Evolutionary conservation across 2,113 vertebrate species (phyloP), one percentile per base, ranked within the genome.

Genomic region (Argyrosomus japonicus): DNA sequence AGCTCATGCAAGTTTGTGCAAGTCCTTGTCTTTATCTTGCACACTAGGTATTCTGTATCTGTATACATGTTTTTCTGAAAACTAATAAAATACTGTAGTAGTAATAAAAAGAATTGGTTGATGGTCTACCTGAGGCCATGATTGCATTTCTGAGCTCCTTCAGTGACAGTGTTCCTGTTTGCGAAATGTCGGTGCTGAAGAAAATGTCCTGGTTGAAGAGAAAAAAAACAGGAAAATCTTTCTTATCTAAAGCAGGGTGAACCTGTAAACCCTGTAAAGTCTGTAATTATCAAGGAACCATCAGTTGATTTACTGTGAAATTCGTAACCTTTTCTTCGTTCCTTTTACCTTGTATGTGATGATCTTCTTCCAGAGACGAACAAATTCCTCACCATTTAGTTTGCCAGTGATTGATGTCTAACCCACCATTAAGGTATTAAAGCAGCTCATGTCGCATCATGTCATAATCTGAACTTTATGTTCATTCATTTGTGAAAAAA

Each of bases 321-420:
- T 15, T 0, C n/a, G 43, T 13, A 47, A 40, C 32, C 9, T 25
- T 63, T 17, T 11, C 29, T 56, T 45, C 0, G 7, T 62, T 68
- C 17, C 6, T 15, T 70, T 87, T 90, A 96, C 95, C 91, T 91
- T 95, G 76, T 88, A 93, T 40, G 2, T 60, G 0, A 13, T 0
- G 0, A 92, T 73, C 76, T 87, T 93, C 7, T 84, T 90, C 92
- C 93, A 94, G 65, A 96, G 68, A 64, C 77, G 75, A n/a, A 78
- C 4, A 1, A 95, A 93, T 81, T 96, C 95, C 6, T 65, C 36
- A 8, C 50, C 2, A 67, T 90, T 92, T 17, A 96, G 89, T 75
- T 85, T 94, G 40, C 94, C 94, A 7, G 92, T 94, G 25, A 91
- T 78, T 0, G 93, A 94, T 0, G 91, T 78, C 94, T 23, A 75